Evolutionary conservation across 2,888 invertebrate genomes (phyloP).

Genomic region (Drosophila lutescens): DNA sequence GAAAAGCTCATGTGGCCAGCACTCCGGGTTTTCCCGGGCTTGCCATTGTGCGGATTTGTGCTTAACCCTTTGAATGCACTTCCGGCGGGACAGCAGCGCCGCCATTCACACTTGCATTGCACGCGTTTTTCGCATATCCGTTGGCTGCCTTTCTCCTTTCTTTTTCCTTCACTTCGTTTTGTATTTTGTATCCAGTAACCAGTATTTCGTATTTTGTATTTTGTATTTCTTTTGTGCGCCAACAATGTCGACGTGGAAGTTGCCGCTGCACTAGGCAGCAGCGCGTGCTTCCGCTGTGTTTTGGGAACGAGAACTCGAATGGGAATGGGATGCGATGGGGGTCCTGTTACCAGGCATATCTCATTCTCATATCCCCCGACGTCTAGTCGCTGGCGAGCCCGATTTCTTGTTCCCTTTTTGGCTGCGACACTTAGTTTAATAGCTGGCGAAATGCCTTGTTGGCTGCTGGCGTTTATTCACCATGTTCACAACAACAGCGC

Average conservation of each 20-base stretch:
- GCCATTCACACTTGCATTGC: constrained; percentile 68
- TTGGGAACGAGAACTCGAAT: not conserved
- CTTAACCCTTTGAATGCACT: constrained; percentile 78
- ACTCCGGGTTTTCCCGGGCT: constrained; percentile 2
- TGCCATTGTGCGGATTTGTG: constrained; percentile 60
- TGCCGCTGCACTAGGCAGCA: constrained; percentile 43
- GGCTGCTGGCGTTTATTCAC: constrained; percentile 42
- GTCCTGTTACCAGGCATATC: constrained; percentile 22
- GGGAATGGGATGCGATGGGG: constrained; percentile 9
- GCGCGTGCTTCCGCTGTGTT: constrained; percentile 37
- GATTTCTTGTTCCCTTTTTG: constrained; percentile 45
- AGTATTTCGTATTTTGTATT: constrained; percentile 17
- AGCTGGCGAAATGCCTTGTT: constrained; percentile 53
- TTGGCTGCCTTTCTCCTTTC: constrained; percentile 31
- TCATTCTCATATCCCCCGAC: constrained; percentile 14
- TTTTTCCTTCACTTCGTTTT: constrained; percentile 8
- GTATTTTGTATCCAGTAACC: constrained; percentile 12
- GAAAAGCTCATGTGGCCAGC: constrained; percentile 55
- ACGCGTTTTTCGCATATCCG: constrained; percentile 72
- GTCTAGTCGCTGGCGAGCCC: constrained; percentile 59
- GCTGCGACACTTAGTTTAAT: constrained; percentile 63
- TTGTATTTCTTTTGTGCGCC: constrained; percentile 49
- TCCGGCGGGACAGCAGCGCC: constrained; percentile 65
- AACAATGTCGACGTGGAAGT: constrained; percentile 51
- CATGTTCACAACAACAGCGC: constrained; percentile 20